Evolutionary conservation across 1,140 invertebrate genomes (phyloP).

Genomic region (Anagrus nilaparvatae): DNA sequence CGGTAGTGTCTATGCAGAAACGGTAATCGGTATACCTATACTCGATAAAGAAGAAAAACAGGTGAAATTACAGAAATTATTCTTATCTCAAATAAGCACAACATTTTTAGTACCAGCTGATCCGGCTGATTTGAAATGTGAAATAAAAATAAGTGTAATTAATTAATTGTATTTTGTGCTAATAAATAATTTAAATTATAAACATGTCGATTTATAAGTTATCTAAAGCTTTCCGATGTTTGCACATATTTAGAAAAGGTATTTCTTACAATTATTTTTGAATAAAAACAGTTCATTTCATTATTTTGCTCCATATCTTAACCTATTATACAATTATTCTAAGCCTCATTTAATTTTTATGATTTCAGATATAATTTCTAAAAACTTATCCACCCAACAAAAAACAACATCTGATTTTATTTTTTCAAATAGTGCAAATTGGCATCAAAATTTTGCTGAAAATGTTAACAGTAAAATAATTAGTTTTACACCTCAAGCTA

Average conservation of each 20-base stretch:
- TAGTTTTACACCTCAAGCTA: conserved; percentile 20
- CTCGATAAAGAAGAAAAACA: too few relatives aligned
- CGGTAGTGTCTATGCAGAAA: too few relatives aligned
- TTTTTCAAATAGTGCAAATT: background rate
- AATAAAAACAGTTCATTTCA: background rate
- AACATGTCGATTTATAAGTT: conserved; percentile 5
- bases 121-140: too few relatives aligned
- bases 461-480: conserved; percentile 11
- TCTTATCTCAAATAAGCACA: too few relatives aligned
- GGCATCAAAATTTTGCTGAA: conserved; percentile 1
- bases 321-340: too few relatives aligned
- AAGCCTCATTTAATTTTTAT: background rate
- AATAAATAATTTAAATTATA: background rate
- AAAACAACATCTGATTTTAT: background rate
- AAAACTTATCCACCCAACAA: conserved; percentile 11
- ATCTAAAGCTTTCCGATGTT: conserved; percentile 1
- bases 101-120: too few relatives aligned
- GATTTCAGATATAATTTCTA: conserved; percentile 15
- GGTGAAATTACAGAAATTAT: too few relatives aligned
- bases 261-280: background rate
- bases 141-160: too few relatives aligned
- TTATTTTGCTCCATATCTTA: too few relatives aligned
- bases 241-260: conserved; percentile 6
- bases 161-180: too few relatives aligned
- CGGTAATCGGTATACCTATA: too few relatives aligned